These are phyloP conservation scores for Arenicola marina DNA, from an alignment of 2,888 invertebrate species.

Conservation along the genomic window DNA sequence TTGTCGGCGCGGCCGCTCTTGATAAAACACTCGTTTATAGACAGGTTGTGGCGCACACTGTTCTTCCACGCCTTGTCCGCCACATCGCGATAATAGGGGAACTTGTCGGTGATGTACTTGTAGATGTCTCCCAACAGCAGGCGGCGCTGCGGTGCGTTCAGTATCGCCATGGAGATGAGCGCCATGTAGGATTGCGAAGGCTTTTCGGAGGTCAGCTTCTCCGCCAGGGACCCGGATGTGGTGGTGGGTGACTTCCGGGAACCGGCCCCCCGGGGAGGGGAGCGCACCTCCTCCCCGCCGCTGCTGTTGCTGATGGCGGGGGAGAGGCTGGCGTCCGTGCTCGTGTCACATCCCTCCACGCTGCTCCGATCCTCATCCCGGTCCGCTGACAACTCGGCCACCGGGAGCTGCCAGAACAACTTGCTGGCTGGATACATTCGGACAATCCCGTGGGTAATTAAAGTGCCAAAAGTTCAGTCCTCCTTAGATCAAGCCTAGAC, in stretches of 20 bases:
- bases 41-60: conserved; percentile 57
- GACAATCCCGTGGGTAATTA: too few species aligned
- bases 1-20: conserved; percentile 66
- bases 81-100: conserved; percentile 48
- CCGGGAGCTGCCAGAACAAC: too few species aligned
- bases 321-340: background rate
- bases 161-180: conserved; percentile 57
- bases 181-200: conserved; percentile 1
- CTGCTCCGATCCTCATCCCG: background rate
- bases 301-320: background rate
- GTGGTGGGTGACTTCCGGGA: background rate
- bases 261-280: background rate
- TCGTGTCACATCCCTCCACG: background rate
- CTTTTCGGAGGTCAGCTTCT: background rate
- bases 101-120: conserved; percentile 53
- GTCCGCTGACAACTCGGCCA: too few species aligned
- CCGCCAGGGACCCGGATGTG: background rate
- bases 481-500: too few species aligned
- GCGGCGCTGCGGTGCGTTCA: conserved; percentile 47
- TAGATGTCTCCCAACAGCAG: conserved; percentile 57
- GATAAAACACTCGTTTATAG: conserved; percentile 57
- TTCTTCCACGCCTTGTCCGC: conserved; percentile 55
- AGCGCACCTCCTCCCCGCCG: conserved; percentile 8
- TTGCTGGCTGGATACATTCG: too few species aligned
- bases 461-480: too few species aligned